These are phyloP conservation scores for Chelonoidis abingdonii DNA, from an alignment of 2,113 vertebrate genomes.

Conservation along the genomic window DNA sequence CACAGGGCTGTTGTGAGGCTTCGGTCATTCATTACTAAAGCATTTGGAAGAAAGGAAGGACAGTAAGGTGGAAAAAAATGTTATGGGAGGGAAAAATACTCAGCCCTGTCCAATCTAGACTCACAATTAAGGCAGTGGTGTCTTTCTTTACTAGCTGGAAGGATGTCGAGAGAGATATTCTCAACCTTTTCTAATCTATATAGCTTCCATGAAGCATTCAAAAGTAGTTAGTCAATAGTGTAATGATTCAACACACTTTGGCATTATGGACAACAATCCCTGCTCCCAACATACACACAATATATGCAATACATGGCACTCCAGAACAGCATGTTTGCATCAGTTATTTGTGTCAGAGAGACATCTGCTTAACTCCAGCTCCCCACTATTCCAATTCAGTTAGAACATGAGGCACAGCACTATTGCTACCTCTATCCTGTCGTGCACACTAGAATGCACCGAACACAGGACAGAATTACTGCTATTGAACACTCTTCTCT, in stretches of 20 bases:
- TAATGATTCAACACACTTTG: neutral
- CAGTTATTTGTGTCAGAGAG: neutral
- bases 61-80: neutral
- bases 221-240: neutral
- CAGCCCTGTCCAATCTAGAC: neutral
- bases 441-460: neutral
- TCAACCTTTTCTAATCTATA: neutral
- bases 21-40: neutral
- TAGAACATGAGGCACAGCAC: neutral
- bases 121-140: neutral
- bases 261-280: neutral
- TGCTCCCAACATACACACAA: neutral
- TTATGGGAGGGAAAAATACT: neutral
- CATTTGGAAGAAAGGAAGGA: conserved; percentile 1
- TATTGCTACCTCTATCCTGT: neutral
- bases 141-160: neutral
- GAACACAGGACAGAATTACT: neutral
- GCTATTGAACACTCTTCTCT: neutral
- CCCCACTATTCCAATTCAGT: neutral
- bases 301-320: neutral
- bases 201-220: neutral
- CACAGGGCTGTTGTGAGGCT: neutral
- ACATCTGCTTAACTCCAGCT: neutral
- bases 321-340: neutral
- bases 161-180: neutral